Evolutionary conservation across 2,888 invertebrate genomes (phyloP), one percentile per base, ranked within the genome.

Genomic region (Trissonchulus sp.): DNA sequence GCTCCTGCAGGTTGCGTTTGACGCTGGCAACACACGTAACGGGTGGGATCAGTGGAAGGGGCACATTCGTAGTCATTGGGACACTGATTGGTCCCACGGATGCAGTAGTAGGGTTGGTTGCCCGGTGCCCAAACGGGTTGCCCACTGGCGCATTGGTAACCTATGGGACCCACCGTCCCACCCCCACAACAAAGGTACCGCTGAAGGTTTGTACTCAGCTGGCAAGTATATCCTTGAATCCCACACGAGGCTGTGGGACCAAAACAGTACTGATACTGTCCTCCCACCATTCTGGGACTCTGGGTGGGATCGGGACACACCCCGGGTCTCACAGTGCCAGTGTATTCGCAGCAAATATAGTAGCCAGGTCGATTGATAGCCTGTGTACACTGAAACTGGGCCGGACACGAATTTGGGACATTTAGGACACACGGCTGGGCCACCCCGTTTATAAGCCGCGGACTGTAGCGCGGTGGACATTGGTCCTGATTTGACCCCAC

Each of bases 281-380:
- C n/a, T 2, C 28, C 8, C 3, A 18, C 35, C 33, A 34, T 34
- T 33, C 23, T 69, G n/a, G 31, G 15, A 8, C 28, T 18, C n/a
- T 69, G 33, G 8, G 15, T 15, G 35, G 23, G 3, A 2, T 15
- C 35, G 2, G 69, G 69, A 31, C 73, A 63, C 15, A 65, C 30
- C 3, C n/a, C n/a, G 8, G 23, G 69, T 8, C 15, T 31, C 8
- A 31, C 28, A 2, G 33, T 15, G 28, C 69, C 69, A 72, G 31
- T 31, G 23, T n/a, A 28, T 31, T 71, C 18, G 37, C 74, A 74
- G 72, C 74, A 74, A 34, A 74, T 74, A 33, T 74, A 74, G 48
- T n/a, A 23, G 35, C 35, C 36, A n/a, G 72, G 74, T n/a, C 69
- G 68, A 37, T 74, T 74, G 36, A 15, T 3, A 2, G 74, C 3